Percentiles rank a stretch among this genome's conserved stretches.
These are phyloP conservation scores for Hylia prasina DNA, from an alignment of 2,113 vertebrate genomes.

Conservation along the genomic window DNA sequence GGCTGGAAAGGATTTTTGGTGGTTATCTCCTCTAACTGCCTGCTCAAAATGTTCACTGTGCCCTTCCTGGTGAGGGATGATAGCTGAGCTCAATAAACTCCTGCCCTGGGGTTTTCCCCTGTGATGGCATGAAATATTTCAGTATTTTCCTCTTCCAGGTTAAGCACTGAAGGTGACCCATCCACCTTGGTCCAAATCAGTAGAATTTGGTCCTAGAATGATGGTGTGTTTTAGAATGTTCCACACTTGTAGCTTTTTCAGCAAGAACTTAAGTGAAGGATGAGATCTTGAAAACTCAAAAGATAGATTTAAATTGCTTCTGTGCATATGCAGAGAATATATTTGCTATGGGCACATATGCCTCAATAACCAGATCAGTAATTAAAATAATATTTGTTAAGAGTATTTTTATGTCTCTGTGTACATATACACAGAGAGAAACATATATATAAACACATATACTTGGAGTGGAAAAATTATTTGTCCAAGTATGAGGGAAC, in stretches of 20 bases:
- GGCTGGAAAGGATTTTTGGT: not conserved
- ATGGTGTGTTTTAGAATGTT: not conserved
- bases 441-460: not conserved
- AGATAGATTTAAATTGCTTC: not conserved
- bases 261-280: not conserved
- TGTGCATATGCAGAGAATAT: not conserved
- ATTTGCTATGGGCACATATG: not conserved
- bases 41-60: not conserved
- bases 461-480: not conserved
- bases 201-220: not conserved
- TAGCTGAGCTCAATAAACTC: not conserved
- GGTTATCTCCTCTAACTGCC: too few relatives aligned
- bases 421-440: fast-evolving
- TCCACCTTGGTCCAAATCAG: not conserved
- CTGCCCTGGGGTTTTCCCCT: not conserved
- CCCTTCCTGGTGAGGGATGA: too few relatives aligned
- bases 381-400: not conserved
- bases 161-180: not conserved
- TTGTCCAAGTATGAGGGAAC: not conserved
- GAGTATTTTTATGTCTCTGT: not conserved
- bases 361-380: not conserved
- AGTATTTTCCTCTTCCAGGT: fast-evolving
- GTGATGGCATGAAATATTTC: not conserved
- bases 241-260: not conserved
- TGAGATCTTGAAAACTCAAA: not conserved